Evolutionary conservation across 35 echinoderm and acorn worm species (phyloP).

Genomic region (Patiria miniata): DNA sequence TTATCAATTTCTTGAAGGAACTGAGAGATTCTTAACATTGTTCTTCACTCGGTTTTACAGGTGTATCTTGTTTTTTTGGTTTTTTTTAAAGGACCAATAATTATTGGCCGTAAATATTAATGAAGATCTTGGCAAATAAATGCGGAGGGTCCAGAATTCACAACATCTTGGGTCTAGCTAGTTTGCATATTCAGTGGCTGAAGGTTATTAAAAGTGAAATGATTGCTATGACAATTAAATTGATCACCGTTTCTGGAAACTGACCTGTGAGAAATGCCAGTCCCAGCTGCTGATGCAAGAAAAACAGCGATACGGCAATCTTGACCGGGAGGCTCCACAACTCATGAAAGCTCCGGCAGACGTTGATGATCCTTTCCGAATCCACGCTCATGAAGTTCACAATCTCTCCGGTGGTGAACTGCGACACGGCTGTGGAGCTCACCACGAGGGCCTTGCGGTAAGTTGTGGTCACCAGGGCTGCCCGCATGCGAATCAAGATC

Average conservation of each 20-base stretch:
- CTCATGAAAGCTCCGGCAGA: conserved; percentile 94
- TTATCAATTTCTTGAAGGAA: too few species aligned
- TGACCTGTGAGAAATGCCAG: conserved; percentile 21
- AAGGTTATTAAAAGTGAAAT: too few species aligned
- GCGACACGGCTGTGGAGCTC: conserved; percentile 62
- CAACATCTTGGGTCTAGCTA: too few species aligned
- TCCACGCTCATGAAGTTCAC: conserved; percentile 99
- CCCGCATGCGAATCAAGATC: conserved; percentile 74
- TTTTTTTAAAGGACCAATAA: too few species aligned
- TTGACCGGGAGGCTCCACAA: conserved; percentile 98
- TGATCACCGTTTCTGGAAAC: background rate
- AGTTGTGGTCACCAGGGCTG: conserved; percentile 74
- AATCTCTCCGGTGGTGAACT: conserved; percentile 90
- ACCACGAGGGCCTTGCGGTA: conserved; percentile 89
- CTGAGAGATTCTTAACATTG: too few species aligned
- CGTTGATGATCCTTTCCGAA: conserved; percentile 85
- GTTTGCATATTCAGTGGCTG: too few species aligned
- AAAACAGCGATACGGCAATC: conserved; percentile 76
- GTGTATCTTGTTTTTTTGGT: too few species aligned
- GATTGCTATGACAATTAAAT: too few species aligned
- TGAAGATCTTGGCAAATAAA: too few species aligned
- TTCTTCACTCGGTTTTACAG: too few species aligned
- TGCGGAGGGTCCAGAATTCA: too few species aligned
- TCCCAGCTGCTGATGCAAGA: conserved; percentile 78
- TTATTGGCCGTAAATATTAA: too few species aligned